Evolutionary conservation across 1,140 invertebrate species (phyloP).

Genomic region (Prorops nasuta): DNA sequence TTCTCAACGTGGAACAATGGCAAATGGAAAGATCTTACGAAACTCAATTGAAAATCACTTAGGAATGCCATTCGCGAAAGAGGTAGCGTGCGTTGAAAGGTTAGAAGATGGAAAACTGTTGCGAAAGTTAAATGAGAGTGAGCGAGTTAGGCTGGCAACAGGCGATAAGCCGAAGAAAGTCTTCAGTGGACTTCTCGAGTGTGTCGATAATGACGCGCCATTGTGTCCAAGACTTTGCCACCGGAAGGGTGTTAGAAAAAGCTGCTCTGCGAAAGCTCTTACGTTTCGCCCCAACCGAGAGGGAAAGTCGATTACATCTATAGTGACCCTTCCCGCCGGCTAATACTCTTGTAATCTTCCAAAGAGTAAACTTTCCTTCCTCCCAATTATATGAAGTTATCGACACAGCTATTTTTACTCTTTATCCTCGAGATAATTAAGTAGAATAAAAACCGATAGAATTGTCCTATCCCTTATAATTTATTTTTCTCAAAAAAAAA

Average conservation of each 20-base stretch:
- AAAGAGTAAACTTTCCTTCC: too few relatives aligned
- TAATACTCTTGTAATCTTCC: too few relatives aligned
- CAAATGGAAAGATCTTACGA: too few relatives aligned
- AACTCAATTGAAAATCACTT: too few relatives aligned
- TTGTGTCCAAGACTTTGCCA: slow-evolving; percentile 4
- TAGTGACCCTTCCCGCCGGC: too few relatives aligned
- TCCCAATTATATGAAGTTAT: too few relatives aligned
- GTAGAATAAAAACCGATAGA: too few relatives aligned
- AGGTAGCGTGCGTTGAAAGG: slow-evolving; percentile 1
- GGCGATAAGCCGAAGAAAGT: slow-evolving; percentile 20
- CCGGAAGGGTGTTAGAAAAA: slow-evolving; percentile 13
- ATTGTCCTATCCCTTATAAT: too few relatives aligned
- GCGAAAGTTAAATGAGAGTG: slow-evolving; percentile 24
- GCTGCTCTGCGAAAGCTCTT: neutral
- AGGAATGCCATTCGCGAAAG: slow-evolving; percentile 1
- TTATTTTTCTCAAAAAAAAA: too few relatives aligned
- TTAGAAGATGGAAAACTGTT: slow-evolving; percentile 4
- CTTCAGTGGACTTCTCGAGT: slow-evolving; percentile 7
- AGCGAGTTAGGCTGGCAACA: slow-evolving; percentile 24
- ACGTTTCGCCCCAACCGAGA: neutral
- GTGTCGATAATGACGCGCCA: slow-evolving; percentile 22
- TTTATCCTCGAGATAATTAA: too few relatives aligned
- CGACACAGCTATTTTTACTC: too few relatives aligned
- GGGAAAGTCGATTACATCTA: slow-evolving; percentile 2
- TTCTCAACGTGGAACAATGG: too few relatives aligned